These are phyloP conservation scores for Pseudorasbora parva DNA, from an alignment of 2,113 vertebrate species.

Conservation along the genomic window DNA sequence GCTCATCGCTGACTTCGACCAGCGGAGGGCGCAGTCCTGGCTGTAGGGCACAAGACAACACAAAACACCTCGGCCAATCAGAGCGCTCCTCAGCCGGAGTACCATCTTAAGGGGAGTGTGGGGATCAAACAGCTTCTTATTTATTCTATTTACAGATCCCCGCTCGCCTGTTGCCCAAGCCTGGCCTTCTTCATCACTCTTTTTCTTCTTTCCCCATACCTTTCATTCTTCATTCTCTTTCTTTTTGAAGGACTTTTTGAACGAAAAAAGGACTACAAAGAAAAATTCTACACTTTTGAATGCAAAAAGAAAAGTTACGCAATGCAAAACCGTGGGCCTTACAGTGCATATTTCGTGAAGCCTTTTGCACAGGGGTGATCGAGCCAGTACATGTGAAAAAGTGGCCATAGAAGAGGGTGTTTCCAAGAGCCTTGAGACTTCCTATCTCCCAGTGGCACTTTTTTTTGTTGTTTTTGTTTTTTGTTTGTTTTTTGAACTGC, in stretches of 20 bases:
- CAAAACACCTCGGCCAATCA: conserved; percentile 42
- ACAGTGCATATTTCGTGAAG: conserved; percentile 73
- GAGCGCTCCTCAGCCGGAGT: conserved; percentile 24
- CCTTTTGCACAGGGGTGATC: conserved; percentile 74
- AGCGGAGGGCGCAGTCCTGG: conserved; percentile 76
- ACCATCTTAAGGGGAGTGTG: conserved; percentile 34
- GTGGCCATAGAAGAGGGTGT: conserved; percentile 54
- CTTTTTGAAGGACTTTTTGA: conserved; percentile 66
- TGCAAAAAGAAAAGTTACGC: conserved; percentile 76
- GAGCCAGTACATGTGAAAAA: conserved; percentile 49
- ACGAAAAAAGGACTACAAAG: conserved; percentile 55
- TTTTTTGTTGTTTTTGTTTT: conserved; percentile 5
- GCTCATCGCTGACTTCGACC: conserved; percentile 85
- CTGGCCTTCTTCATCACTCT: conserved; percentile 66
- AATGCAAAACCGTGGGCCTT: conserved; percentile 82
- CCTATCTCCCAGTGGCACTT: conserved; percentile 55
- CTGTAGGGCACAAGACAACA: conserved; percentile 68
- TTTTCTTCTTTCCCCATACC: conserved; percentile 28
- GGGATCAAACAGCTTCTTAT: conserved; percentile 37
- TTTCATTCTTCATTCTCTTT: conserved; percentile 43
- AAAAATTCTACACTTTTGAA: conserved; percentile 73
- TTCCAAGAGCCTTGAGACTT: conserved; percentile 49
- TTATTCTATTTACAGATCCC: not conserved
- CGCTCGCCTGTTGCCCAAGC: conserved; percentile 12
- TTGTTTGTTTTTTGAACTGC: conserved; percentile 43